phyloP scores from a whole-genome alignment of 2,888 invertebrate genomes.

The Perdita meconis region DNA sequence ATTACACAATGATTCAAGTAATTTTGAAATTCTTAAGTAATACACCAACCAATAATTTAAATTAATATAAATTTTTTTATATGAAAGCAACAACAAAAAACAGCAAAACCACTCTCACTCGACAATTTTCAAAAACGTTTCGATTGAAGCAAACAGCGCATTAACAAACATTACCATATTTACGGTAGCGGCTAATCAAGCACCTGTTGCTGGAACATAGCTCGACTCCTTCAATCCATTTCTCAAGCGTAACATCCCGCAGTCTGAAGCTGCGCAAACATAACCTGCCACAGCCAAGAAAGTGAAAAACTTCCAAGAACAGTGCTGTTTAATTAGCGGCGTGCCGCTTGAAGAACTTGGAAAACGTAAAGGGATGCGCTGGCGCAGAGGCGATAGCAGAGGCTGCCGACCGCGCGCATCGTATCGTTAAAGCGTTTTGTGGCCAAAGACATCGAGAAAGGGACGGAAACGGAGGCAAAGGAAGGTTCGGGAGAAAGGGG shows the following conservation, averaged over 20 bases:
- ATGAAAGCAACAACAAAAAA: not conserved
- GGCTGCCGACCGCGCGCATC: not conserved
- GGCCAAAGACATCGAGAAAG: slow-evolving; percentile 55
- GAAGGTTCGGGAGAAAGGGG: slow-evolving; percentile 53
- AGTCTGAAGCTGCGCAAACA: not conserved
- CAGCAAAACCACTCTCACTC: not conserved
- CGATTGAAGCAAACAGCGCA: slow-evolving; percentile 1
- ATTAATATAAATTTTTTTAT: not conserved
- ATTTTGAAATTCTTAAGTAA: too few species aligned
- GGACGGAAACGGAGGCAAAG: slow-evolving; percentile 28
- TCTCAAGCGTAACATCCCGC: not conserved
- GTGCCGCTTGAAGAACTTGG: not conserved
- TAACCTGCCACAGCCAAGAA: not conserved
- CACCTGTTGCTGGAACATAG: slow-evolving; percentile 65
- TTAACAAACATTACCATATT: slow-evolving; percentile 35
- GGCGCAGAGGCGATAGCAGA: not conserved
- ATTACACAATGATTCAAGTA: too few species aligned
- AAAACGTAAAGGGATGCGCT: not conserved
- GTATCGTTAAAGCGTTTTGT: slow-evolving; percentile 68
- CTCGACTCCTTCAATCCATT: slow-evolving; percentile 2
- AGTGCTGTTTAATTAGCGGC: not conserved
- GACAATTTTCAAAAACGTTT: not conserved
- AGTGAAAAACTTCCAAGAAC: not conserved
- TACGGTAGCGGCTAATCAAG: slow-evolving; percentile 44
- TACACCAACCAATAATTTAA: not conserved